Evolutionary conservation across 2,113 vertebrate genomes (phyloP), one percentile per base, ranked within the genome.

Genomic region (Phodopus roborovskii): DNA sequence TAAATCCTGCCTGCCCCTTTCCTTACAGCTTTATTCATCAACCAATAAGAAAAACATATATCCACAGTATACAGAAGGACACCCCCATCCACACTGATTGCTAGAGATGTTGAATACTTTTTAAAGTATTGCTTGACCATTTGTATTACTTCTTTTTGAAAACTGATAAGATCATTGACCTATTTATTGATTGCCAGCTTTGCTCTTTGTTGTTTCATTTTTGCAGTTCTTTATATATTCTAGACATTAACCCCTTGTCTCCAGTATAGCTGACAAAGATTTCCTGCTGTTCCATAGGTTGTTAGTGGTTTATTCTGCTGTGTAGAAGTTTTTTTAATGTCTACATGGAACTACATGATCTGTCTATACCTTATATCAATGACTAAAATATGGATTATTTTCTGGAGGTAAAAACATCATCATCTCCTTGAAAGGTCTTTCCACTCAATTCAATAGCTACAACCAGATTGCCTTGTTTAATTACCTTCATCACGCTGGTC

Each of bases 311-410:
- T 86, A 30, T 50, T 86, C 64, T 50, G 64, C 20, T 36, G 2
- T 50, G 10, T 42, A 66, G 33, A 70, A 50, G 19, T 30, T 50
- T 86, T 48, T 50, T 36, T n/a, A 36, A 68, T 22, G 68, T 70
- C 64, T 20, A 48, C 48, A 28, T 36, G 1, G 62, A 50, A 36
- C 10, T 36, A 22, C 33, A 1, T 84, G 39, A 45, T 66, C 36
- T 48, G 45, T 64, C 60, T 64, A 16, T 26, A 20, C 45, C 60
- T 64, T 64, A 30, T 17, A 88, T 70, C 30, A 84, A 42, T 91
- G 48, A 95, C 60, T 91, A 88, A 90, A 92, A 62, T 84, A 56
- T n/a, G 20, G 36, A 62, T 11, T 75, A 60, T 60, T 83, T 33
- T 7, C 64, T 70, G 50, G 39, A 88, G 33, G 53, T 90, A 20